A percentile compares a stretch with the other conserved stretches of the same genome.
phyloP scores from a whole-genome alignment of 35 echinoderm and acorn worm species.

The Diadema setosum region DNA sequence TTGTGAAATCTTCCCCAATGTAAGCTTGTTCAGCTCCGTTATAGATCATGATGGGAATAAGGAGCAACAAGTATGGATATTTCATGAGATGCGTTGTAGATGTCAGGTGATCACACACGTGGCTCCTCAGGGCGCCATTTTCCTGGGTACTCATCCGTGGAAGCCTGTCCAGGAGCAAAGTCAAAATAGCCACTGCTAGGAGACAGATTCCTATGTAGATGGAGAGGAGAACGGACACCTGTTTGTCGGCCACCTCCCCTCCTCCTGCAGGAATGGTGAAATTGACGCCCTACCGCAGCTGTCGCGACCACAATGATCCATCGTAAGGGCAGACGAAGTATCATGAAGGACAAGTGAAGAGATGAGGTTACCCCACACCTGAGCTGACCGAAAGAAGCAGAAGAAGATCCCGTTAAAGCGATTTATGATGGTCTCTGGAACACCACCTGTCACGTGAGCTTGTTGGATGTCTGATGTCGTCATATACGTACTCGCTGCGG shows the following conservation, averaged over 20 bases:
- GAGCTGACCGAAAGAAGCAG: conserved; percentile 65
- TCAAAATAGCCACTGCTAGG: background rate
- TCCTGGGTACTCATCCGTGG: background rate
- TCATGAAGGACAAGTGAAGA: conserved; percentile 29
- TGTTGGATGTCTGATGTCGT: conserved; percentile 70
- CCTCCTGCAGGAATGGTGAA: background rate
- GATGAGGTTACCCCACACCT: conserved; percentile 65
- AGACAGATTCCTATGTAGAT: background rate
- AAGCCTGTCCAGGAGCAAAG: background rate
- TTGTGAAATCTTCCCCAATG: conserved; percentile 35
- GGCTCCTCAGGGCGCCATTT: background rate
- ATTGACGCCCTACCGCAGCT: background rate
- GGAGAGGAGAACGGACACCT: background rate
- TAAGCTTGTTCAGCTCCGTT: conserved; percentile 57
- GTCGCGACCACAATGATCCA: background rate
- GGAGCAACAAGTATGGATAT: background rate
- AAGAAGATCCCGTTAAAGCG: conserved; percentile 89
- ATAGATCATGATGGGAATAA: conserved; percentile 49
- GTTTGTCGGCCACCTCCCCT: background rate
- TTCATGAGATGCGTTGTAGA: background rate
- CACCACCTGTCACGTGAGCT: conserved; percentile 44
- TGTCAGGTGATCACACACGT: background rate
- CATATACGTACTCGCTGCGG: conserved; percentile 75
- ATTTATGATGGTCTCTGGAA: conserved; percentile 69
- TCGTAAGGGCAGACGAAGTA: background rate